Conservation (phyloP, 2,888 invertebrate species). For the Polyploca ridens region DNA sequence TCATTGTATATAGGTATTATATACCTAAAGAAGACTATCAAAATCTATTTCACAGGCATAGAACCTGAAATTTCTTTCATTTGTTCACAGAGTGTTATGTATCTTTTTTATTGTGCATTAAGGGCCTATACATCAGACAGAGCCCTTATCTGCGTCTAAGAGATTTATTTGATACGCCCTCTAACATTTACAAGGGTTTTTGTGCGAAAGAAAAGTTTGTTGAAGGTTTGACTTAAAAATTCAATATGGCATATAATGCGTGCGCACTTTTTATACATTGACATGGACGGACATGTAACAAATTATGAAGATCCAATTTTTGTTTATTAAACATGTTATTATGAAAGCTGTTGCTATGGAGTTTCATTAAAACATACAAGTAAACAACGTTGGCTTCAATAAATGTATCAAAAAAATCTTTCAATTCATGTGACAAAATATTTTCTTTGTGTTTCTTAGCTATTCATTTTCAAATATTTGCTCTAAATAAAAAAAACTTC, state of each 20-base stretch:
- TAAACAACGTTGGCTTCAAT: no score
- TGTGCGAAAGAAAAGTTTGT: constrained; percentile 10
- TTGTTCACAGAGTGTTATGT: constrained; percentile 35
- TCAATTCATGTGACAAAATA: not conserved
- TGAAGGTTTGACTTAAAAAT: constrained; percentile 15
- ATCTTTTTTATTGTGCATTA: constrained; percentile 61
- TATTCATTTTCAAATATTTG: not conserved
- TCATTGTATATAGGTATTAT: not conserved
- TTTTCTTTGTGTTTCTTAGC: not conserved
- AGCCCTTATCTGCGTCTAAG: constrained; percentile 57
- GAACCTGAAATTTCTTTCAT: constrained; percentile 40
- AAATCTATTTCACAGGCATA: not conserved
- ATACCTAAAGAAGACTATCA: not conserved
- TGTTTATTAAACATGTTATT: no score
- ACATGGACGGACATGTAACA: no score
- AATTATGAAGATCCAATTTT: no score
- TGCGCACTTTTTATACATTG: no score
- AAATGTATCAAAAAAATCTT: no score
- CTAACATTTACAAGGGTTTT: constrained; percentile 30
- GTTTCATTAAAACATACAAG: no score
- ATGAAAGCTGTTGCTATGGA: no score
- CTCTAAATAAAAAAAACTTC: not conserved
- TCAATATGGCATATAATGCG: constrained; percentile 12
- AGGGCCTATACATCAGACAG: constrained; percentile 45
- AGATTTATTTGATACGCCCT: constrained; percentile 56